Conservation (phyloP, 2,113 vertebrate genomes). For the Passer montanus region DNA sequence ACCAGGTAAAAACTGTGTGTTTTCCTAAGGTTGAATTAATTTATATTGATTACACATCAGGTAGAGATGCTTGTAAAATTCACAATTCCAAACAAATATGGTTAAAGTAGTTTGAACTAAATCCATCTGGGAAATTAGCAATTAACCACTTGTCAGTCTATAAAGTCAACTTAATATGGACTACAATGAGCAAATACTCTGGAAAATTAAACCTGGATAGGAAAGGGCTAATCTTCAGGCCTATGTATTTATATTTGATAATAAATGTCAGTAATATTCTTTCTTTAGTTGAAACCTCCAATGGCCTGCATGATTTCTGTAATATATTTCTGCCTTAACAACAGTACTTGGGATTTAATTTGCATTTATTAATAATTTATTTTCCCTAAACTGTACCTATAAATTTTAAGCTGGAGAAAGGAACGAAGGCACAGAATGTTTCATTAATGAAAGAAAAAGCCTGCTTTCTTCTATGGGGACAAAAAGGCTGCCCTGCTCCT, state of each 20-base stretch:
- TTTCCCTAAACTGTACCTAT: neutral
- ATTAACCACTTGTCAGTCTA: neutral
- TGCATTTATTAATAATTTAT: constrained; percentile 56
- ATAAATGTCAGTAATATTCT: neutral
- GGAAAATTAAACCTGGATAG: neutral
- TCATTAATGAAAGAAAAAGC: neutral
- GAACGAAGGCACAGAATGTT: neutral
- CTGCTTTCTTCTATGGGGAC: neutral
- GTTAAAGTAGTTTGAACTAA: neutral
- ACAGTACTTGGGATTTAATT: constrained; percentile 15
- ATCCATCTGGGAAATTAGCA: neutral
- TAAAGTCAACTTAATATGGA: neutral
- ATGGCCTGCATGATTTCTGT: neutral
- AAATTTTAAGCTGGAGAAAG: neutral
- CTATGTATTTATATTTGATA: neutral
- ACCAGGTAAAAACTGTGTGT: neutral
- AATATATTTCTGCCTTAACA: constrained; percentile 18
- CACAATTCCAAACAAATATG: neutral
- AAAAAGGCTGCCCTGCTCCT: neutral
- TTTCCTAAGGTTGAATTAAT: neutral
- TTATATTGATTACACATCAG: neutral
- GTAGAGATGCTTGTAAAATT: neutral
- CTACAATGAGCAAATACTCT: neutral
- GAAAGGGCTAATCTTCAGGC: neutral
- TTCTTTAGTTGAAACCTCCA: neutral